Conservation (phyloP, 1,140 invertebrate genomes). For the Homarus americanus region DNA sequence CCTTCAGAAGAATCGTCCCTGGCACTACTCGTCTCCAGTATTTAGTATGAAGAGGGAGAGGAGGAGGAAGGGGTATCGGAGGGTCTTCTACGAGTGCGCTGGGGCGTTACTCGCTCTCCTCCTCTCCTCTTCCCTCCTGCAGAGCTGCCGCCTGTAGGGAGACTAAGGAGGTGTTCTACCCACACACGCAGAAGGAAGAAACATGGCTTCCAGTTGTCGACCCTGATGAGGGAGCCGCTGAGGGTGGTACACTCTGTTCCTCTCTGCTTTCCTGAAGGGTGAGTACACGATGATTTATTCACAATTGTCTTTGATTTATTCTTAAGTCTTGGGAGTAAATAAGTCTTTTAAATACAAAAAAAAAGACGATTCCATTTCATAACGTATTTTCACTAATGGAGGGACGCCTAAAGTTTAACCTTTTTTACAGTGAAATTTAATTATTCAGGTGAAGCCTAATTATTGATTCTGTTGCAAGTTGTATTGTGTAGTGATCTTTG, state of each 20-base stretch:
- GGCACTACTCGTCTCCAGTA: slow-evolving; percentile 44
- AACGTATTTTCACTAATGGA: too few species aligned
- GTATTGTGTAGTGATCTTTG: too few species aligned
- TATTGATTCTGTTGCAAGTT: too few species aligned
- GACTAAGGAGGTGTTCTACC: slow-evolving; percentile 79
- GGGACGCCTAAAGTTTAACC: too few species aligned
- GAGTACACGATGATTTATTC: slow-evolving; percentile 6
- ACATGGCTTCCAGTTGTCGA: slow-evolving; percentile 77
- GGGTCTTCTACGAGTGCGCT: slow-evolving; percentile 10
- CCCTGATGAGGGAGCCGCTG: slow-evolving; percentile 79
- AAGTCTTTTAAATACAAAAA: too few species aligned
- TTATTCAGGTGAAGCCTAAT: too few species aligned
- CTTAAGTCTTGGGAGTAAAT: too few species aligned
- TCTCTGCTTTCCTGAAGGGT: slow-evolving; percentile 78
- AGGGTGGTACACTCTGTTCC: slow-evolving; percentile 79
- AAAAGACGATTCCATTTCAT: too few species aligned
- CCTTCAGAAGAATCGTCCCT: slow-evolving; percentile 19
- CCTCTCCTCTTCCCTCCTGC: slow-evolving; percentile 60
- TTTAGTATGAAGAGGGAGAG: slow-evolving; percentile 28
- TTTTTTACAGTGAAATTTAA: too few species aligned
- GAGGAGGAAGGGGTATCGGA: background rate
- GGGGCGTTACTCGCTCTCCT: slow-evolving; percentile 52
- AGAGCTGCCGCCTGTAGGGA: slow-evolving; percentile 75
- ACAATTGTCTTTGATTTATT: too few species aligned
- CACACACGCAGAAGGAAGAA: slow-evolving; percentile 78